Conservation (phyloP, 2,797 vertebrate species). For the Loris lydekkerianus region DNA sequence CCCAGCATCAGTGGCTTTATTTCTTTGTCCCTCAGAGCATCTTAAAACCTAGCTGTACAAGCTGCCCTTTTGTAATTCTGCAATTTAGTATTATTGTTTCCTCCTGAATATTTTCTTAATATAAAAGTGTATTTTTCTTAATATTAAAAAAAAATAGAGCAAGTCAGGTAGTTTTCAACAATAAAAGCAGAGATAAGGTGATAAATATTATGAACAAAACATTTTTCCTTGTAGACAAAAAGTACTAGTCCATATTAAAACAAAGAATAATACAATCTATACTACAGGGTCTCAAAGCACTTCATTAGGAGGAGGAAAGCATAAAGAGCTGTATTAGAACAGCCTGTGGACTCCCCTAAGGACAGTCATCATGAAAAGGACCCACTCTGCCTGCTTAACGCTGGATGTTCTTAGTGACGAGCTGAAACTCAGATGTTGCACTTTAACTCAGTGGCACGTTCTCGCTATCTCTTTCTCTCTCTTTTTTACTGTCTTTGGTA, state of each 20-base stretch:
- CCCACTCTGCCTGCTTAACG: not conserved
- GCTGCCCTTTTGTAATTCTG: constrained; percentile 29
- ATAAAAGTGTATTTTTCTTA: constrained; percentile 52
- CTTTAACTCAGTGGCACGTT: not conserved
- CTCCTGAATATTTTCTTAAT: constrained; percentile 62
- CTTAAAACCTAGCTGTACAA: constrained; percentile 50
- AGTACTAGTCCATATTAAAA: constrained; percentile 55
- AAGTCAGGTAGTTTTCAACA: not conserved
- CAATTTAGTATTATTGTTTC: constrained; percentile 35
- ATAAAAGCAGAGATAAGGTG: constrained; percentile 45
- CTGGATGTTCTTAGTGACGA: not conserved
- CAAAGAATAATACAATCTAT: not conserved
- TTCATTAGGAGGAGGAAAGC: constrained; percentile 84
- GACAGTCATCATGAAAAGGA: rapidly evolving
- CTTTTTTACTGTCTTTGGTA: not conserved
- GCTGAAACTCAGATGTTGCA: not conserved
- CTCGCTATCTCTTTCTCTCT: not conserved
- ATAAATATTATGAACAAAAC: constrained; percentile 46
- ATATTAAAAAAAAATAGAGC: not conserved
- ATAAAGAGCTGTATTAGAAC: constrained; percentile 36
- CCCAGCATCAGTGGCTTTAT: not conserved
- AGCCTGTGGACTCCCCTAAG: not conserved
- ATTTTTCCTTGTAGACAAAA: constrained; percentile 57
- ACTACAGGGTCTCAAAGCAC: constrained; percentile 77
- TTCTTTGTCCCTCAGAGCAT: constrained; percentile 52